These are phyloP conservation scores for Catagonus wagneri DNA, from an alignment of 2,113 vertebrate genomes.

Conservation along the genomic window DNA sequence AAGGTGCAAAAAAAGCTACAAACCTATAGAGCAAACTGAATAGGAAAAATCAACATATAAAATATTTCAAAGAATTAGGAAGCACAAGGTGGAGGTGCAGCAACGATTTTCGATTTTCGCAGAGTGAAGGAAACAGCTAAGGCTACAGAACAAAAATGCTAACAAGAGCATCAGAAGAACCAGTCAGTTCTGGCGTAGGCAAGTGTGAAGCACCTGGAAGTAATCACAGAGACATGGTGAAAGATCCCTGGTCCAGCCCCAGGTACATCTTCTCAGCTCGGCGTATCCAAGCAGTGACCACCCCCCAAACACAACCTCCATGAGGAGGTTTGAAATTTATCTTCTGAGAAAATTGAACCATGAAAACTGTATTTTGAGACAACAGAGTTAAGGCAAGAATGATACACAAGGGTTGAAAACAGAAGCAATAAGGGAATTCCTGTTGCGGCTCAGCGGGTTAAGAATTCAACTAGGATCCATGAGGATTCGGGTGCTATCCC, in stretches of 20 bases:
- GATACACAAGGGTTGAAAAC: background rate
- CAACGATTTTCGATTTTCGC: accelerated
- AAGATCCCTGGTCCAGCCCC: background rate
- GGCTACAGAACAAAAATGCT: accelerated
- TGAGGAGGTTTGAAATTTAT: background rate
- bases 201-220: background rate
- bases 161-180: background rate
- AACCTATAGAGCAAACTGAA: background rate
- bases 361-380: background rate
- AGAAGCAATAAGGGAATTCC: background rate
- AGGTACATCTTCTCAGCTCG: background rate
- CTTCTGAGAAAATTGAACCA: background rate
- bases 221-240: accelerated
- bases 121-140: background rate
- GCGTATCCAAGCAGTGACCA: background rate
- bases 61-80: background rate
- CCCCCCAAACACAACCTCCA: background rate
- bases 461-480: too few species aligned
- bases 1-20: background rate
- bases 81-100: background rate
- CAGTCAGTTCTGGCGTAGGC: accelerated
- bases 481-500: too few species aligned
- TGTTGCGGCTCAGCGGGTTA: too few species aligned
- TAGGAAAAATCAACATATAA: background rate
- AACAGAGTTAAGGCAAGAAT: background rate